These are phyloP conservation scores for Spodoptera picta DNA, from an alignment of 2,888 invertebrate genomes.

Conservation along the genomic window DNA sequence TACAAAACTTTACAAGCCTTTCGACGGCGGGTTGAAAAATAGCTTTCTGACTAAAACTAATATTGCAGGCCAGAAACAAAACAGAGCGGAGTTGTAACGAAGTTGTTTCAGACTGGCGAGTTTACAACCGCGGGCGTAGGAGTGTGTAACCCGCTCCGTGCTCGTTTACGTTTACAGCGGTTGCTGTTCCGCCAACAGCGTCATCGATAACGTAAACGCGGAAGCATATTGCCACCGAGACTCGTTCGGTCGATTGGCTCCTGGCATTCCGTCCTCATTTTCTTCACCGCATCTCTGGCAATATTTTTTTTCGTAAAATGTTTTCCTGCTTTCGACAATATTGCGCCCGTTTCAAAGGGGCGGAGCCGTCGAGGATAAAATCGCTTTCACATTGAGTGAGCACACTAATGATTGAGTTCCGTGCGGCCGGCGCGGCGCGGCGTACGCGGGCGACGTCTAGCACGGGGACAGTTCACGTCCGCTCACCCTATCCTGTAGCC, in stretches of 20 bases:
- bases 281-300: conserved; percentile 76
- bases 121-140: conserved; percentile 80
- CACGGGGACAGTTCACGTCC: conserved; percentile 57
- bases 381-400: conserved; percentile 87
- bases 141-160: conserved; percentile 61
- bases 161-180: conserved; percentile 72
- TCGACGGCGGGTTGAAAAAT: conserved; percentile 85
- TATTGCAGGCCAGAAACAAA: conserved; percentile 85
- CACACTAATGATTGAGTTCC: conserved; percentile 89
- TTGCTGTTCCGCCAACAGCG: conserved; percentile 66
- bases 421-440: conserved; percentile 63
- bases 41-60: conserved; percentile 88
- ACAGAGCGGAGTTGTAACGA: conserved; percentile 84
- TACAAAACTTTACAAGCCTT: conserved; percentile 86
- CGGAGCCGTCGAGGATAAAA: conserved; percentile 81
- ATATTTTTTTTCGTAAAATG: conserved; percentile 84
- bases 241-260: conserved; percentile 83
- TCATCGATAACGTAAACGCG: conserved; percentile 81
- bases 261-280: conserved; percentile 83
- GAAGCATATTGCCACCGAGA: conserved; percentile 79
- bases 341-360: conserved; percentile 85
- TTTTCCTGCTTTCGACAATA: conserved; percentile 88
- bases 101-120: conserved; percentile 82
- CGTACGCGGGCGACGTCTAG: conserved; percentile 53
- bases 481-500: conserved; percentile 62